A percentile compares a stretch with the other conserved stretches of the same genome.
phyloP scores from a whole-genome alignment of 1,140 invertebrate genomes.

The Phymorhynchus buccinoides region DNA sequence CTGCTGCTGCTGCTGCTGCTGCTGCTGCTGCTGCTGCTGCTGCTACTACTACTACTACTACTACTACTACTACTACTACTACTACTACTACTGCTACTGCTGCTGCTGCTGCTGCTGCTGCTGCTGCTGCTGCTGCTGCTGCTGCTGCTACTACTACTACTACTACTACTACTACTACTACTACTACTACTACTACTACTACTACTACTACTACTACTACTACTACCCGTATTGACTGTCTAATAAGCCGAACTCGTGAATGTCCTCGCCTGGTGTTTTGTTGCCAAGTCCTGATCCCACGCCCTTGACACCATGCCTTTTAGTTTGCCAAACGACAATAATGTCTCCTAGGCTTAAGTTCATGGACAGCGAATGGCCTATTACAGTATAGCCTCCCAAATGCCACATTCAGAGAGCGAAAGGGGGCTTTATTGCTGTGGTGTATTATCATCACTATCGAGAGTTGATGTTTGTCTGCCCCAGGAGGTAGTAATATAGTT shows the following conservation, averaged over 20 bases:
- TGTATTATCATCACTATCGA: too few relatives aligned
- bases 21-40: conserved; percentile 17
- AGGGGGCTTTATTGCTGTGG: too few relatives aligned
- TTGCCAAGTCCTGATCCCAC: too few relatives aligned
- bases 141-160: neutral
- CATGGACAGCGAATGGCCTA: too few relatives aligned
- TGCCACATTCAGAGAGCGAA: too few relatives aligned
- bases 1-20: conserved; percentile 6
- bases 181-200: neutral
- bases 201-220: neutral
- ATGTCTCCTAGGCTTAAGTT: too few relatives aligned
- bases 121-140: neutral
- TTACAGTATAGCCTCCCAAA: too few relatives aligned
- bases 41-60: neutral
- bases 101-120: conserved; percentile 17
- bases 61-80: neutral
- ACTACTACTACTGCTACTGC: conserved; percentile 13
- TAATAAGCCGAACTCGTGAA: neutral
- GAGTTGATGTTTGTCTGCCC: too few relatives aligned
- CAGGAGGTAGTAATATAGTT: too few relatives aligned
- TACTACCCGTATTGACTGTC: too few relatives aligned
- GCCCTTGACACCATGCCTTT: too few relatives aligned
- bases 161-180: conserved; percentile 11
- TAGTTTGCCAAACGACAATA: too few relatives aligned
- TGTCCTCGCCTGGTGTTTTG: neutral